Base-by-base conservation (phyloP, 1,140 invertebrate genomes). In the Stratiolaelaps scimitus region DNA sequence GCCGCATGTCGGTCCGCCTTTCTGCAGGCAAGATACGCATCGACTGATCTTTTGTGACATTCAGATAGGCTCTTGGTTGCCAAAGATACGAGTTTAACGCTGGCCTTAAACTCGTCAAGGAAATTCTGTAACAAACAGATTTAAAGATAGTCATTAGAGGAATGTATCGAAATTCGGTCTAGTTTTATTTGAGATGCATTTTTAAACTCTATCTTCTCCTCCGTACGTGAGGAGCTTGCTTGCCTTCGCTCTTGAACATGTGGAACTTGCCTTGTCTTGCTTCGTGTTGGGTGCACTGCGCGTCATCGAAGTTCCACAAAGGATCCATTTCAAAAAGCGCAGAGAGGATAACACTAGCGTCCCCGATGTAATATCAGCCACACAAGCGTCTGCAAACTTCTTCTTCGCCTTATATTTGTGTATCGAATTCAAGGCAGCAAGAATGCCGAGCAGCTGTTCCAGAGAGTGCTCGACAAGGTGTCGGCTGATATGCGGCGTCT, bases 361-460 rank as follows among this genome's bases (percentile, higher is more conserved):
- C 56, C 68, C 77, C 71, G 78, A 78, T 70, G 76, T 79, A 43
- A 81, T 79, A 69, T 80, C 77, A 43, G 79, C 78, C 4, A 81
- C 74, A 73, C 80, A 81, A 67, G 78, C 78, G 26, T 73, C 71
- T 20, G 80, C 75, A 71, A 80, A 81, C 19, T 73, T 72, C 67
- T 76, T 73, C 64, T 78, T 78, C 53, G 76, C 75, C 67, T 77
- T 75, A 66, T 79, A 77, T 70, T 78, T 79, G 15, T 77, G 75
- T 72, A 71, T 70, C 28, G 72, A 69, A 67, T 80, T 60, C 10
- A 60, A 34, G 6, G 53, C 78, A 69, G 73, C 75, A n/a, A 81
- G 71, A 64, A 80, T 80, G 30, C 70, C 72, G 29, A 80, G 74
- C 68, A 80, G 79, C 71, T 80, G 78, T 48, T 78, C 76, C 43